Evolutionary conservation across 37 sponge, comb jelly and placozoan species (phyloP), one percentile per base, ranked within the genome.

Genomic region (Geodia barretti): DNA sequence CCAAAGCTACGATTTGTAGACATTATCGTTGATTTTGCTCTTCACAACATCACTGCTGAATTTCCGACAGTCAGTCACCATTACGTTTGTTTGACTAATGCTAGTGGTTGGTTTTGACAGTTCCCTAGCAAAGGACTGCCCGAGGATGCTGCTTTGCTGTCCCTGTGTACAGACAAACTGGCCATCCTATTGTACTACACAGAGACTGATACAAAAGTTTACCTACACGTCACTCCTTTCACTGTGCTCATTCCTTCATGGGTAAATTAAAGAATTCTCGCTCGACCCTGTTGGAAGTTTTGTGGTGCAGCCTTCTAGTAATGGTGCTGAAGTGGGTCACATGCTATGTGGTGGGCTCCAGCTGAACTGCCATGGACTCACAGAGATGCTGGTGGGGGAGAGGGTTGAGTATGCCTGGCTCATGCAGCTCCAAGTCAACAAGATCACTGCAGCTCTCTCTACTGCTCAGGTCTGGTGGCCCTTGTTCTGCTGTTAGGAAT

Each of bases 361-460:
- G 11, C 58, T 92, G 35, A 39, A 63, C 33, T 86, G 88, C 43
- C 88, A 92, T 29, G 93, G 93, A 0, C 79, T 84, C 73, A 92
- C 88, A 37, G 93, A 87, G 64, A 63, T 73, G 7, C 29, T 92
- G 62, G 76, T 62, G 71, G 59, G 77, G 30, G 88, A 92, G 77
- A 67, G 93, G 8, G 93, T 92, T 75, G 92, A 92, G 80, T 92
- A 92, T 70, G 92, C 88, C 23, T 88, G 93, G 93, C 32, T 92
- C 70, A 92, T 88, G 75, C 68, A 80, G 41, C 71, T 92, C n/a
- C 26, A 35, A 17, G 35, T 84, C 1, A 73, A 69, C 11, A 68
- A 68, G 23, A 70, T 92, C 9, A 39, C 73, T 9, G 93, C 85
- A 21, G 61, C 85, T 23, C 30, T 88, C 33, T 73, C 81, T 26